Conservation (phyloP, 2,888 invertebrate genomes). For the Digitonthophagus gazella region DNA sequence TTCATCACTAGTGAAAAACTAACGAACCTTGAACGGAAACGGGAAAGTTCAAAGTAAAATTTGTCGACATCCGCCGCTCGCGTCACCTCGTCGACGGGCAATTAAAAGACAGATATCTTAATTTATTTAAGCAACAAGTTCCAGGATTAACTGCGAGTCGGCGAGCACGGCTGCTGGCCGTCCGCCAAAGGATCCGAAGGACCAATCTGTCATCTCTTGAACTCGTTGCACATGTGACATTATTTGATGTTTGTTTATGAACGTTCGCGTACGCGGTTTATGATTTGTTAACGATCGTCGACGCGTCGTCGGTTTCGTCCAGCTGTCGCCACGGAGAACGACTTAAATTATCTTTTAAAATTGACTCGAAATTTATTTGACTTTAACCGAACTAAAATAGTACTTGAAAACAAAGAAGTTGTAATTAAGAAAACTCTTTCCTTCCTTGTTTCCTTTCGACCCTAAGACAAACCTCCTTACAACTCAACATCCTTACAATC, state of each 20-base stretch:
- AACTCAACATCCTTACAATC: no score
- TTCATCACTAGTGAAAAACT: neutral
- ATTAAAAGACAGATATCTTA: neutral
- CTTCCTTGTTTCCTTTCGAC: no score
- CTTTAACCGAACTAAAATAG: neutral
- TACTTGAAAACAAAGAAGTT: no score
- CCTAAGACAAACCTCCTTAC: no score
- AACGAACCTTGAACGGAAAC: neutral
- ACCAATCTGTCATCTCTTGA: neutral
- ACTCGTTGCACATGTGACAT: constrained; percentile 9
- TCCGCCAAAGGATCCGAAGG: neutral
- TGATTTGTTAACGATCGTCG: constrained; percentile 14
- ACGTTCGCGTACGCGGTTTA: neutral
- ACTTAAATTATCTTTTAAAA: neutral
- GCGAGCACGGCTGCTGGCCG: neutral
- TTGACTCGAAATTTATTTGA: neutral
- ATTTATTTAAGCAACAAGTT: neutral
- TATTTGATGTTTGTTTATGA: constrained; percentile 16
- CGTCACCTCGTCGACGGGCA: neutral
- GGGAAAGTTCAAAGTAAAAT: neutral
- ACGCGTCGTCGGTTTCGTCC: constrained; percentile 13
- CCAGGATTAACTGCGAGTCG: neutral
- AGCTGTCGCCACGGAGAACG: neutral
- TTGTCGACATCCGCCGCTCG: neutral
- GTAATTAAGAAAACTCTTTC: no score